Conservation (phyloP, 1,140 invertebrate genomes). For the Ctenoplectra terminalis region DNA sequence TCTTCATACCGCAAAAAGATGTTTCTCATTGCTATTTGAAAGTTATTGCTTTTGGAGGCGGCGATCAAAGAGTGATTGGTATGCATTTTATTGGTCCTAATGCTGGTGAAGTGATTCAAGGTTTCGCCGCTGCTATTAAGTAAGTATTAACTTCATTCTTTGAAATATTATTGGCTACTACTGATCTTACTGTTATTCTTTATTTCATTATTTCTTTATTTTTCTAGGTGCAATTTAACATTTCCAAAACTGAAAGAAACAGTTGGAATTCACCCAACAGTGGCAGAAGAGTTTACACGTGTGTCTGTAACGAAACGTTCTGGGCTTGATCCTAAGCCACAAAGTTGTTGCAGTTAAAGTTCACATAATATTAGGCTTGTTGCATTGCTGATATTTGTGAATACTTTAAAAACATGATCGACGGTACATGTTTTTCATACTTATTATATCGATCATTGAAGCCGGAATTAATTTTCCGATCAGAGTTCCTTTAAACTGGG, state of each 20-base stretch:
- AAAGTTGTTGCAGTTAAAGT: constrained; percentile 92
- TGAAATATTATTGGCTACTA: neutral
- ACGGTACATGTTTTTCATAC: neutral
- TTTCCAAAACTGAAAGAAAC: constrained; percentile 94
- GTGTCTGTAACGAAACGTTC: constrained; percentile 92
- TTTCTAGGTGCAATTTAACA: constrained; percentile 91
- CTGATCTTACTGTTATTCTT: neutral
- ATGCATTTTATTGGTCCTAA: constrained; percentile 98
- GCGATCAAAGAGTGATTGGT: constrained; percentile 93
- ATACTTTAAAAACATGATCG: neutral
- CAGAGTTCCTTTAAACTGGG: neutral
- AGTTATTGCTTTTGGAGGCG: constrained; percentile 86
- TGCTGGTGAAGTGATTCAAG: constrained; percentile 99
- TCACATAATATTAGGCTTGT: constrained; percentile 1
- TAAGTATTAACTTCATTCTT: constrained; percentile 78
- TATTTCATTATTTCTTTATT: constrained; percentile 55
- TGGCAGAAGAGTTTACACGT: constrained; percentile 94
- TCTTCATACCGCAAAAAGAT: constrained; percentile 93
- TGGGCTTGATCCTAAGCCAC: constrained; percentile 91
- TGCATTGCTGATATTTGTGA: constrained; percentile 11
- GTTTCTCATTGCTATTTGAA: constrained; percentile 92
- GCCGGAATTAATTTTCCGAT: neutral
- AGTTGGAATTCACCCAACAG: constrained; percentile 98
- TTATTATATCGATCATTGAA: neutral
- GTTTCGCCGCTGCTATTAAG: constrained; percentile 93